Evolutionary conservation across 1,140 invertebrate genomes (phyloP), one percentile per base, ranked within the genome.

Genomic region (Cyclina sinensis): DNA sequence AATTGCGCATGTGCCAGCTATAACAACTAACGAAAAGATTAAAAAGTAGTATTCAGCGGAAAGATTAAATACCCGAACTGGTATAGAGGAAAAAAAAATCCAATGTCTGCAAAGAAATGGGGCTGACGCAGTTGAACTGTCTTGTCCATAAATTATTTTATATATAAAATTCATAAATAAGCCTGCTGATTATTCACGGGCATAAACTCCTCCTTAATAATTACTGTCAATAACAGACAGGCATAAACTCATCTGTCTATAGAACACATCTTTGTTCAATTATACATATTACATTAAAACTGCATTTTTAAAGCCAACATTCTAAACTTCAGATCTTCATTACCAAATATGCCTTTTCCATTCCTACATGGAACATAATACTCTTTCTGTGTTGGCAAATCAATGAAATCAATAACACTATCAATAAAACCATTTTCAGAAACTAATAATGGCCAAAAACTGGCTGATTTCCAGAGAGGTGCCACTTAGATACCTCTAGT

Each of bases 251-350:
- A 21, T 57, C 51, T 57, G 51, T 57, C 51, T 14, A 9, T 14
- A 14, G 16, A 14, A 57, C 3, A 30, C 59, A 30, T 14, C 5
- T 35, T 1, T 12, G 32, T 7, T 27, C 59, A 12, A 30, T 9
- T 65, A 11, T 59, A n/a, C 11, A n/a, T n/a, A 59, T 27, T 14
- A 16, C n/a, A 5, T 65, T 39, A 35, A 70, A 74, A 85, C 9
- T 85, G 21, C 7, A 85, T 48, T 21, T 74, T 24, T 48, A 86
- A 73, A 5, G 86, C 78, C n/a, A 88, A 57, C 86, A 88, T 88
- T 57, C 35, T 37, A 48, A 88, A 88, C 3, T 57, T 57, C 46
- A 88, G 27, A 74, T 81, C 27, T 57, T 43, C 35, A 24, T 88
- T 82, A 3, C 86, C 86, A 59, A 88, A 88, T 1, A 88, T 70